These are phyloP conservation scores for Acleris literana DNA, from an alignment of 2,888 invertebrate species.

Conservation along the genomic window DNA sequence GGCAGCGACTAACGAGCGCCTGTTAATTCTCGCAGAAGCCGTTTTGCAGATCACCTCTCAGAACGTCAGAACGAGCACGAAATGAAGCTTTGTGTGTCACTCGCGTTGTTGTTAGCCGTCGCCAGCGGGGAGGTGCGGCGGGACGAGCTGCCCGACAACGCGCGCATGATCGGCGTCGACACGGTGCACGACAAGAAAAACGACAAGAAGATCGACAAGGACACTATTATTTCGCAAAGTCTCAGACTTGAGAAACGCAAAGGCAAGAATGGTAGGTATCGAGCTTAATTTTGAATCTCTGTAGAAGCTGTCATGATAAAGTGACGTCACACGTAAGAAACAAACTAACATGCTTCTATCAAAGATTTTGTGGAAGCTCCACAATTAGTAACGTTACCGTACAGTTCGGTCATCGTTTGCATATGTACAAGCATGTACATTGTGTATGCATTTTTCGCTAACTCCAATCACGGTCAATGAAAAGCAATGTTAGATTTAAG, in stretches of 20 bases:
- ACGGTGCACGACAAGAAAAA: slow-evolving; percentile 59
- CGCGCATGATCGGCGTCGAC: slow-evolving; percentile 61
- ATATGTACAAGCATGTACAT: no score
- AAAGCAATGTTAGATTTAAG: no score
- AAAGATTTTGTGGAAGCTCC: no score
- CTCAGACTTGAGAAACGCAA: slow-evolving; percentile 58
- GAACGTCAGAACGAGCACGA: background rate
- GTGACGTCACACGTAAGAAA: no score
- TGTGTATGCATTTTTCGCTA: no score
- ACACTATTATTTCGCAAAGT: slow-evolving; percentile 66
- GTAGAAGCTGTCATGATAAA: no score
- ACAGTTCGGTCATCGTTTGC: no score
- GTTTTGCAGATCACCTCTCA: background rate
- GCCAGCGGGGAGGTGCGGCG: slow-evolving; percentile 4
- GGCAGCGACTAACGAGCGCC: slow-evolving; percentile 1
- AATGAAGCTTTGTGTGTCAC: slow-evolving; percentile 1
- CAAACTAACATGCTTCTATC: no score
- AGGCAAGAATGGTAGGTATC: slow-evolving; percentile 48
- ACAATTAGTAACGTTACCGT: no score
- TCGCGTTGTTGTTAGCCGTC: background rate
- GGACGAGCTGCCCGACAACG: slow-evolving; percentile 40
- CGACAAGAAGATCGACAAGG: slow-evolving; percentile 50
- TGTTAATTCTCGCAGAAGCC: background rate
- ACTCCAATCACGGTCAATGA: no score
- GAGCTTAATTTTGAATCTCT: no score